A percentile compares a stretch with the other conserved stretches of the same genome.
Conservation (phyloP, 35 echinoderm and acorn worm genomes). For the Eucidaris tribuloides region DNA sequence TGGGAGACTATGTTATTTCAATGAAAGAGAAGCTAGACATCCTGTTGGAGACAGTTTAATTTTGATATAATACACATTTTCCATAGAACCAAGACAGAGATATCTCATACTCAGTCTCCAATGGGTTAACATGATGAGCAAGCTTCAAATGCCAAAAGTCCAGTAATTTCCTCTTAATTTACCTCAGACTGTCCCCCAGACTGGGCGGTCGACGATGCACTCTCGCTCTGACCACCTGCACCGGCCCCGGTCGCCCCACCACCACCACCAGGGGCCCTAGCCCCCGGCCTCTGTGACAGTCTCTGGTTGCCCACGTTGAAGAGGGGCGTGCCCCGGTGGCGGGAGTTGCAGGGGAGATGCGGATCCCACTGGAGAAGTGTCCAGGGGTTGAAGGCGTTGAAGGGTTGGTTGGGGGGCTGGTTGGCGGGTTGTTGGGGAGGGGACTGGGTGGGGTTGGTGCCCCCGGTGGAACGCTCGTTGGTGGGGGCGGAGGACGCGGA, state of each 20-base stretch:
- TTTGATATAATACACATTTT: too few species aligned
- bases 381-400: constrained; percentile 48
- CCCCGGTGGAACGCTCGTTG: constrained; percentile 13
- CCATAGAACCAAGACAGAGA: too few species aligned
- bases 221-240: neutral
- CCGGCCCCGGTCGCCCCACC: neutral
- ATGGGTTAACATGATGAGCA: too few species aligned
- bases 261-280: neutral
- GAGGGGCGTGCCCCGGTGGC: constrained; percentile 50
- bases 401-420: constrained; percentile 25
- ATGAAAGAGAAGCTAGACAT: too few species aligned
- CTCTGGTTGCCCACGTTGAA: constrained; percentile 21
- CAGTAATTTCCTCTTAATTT: too few species aligned
- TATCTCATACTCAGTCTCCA: too few species aligned
- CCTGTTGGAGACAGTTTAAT: too few species aligned
- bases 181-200: too few species aligned
- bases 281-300: constrained; percentile 11
- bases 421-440: neutral
- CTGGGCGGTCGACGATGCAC: neutral
- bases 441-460: neutral
- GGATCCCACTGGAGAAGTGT: constrained; percentile 69
- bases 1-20: too few species aligned
- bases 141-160: too few species aligned
- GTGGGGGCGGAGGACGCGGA: constrained; percentile 3
- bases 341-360: constrained; percentile 76